phyloP scores from a whole-genome alignment of 2,797 vertebrate genomes.

The Brachyrhaphis roseni region DNA sequence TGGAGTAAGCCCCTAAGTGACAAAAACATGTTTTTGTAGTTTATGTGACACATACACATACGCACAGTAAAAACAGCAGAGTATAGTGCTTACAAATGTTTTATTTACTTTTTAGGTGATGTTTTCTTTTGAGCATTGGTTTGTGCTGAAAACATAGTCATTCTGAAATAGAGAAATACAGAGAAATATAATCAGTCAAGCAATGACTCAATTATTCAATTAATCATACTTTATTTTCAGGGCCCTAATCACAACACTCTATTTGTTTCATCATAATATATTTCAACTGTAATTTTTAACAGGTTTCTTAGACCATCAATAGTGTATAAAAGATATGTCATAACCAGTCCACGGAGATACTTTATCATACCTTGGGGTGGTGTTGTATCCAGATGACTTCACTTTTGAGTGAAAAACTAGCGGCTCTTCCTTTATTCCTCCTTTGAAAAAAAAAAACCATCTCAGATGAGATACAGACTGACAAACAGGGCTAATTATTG shows the following conservation, averaged over 20 bases:
- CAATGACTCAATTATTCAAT: not conserved
- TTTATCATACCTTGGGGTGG: slow-evolving; percentile 78
- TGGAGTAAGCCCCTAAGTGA: slow-evolving; percentile 62
- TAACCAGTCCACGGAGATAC: not conserved
- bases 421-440: slow-evolving; percentile 77
- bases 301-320: not conserved
- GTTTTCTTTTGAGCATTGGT: slow-evolving; percentile 76
- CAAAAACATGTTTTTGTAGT: slow-evolving; percentile 5
- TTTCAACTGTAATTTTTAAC: not conserved
- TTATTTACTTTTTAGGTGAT: slow-evolving; percentile 60
- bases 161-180: slow-evolving; percentile 68
- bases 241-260: not conserved
- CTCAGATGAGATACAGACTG: slow-evolving; percentile 12
- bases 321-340: not conserved
- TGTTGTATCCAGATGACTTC: slow-evolving; percentile 89
- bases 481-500: slow-evolving; percentile 1
- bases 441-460: slow-evolving; percentile 54
- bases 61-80: not conserved
- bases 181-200: not conserved
- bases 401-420: slow-evolving; percentile 88
- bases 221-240: not conserved
- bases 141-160: slow-evolving; percentile 85
- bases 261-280: slow-evolving; percentile 1
- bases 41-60: not conserved
- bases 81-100: slow-evolving; percentile 69